Evolutionary conservation across 2,888 invertebrate genomes (phyloP).

Genomic region (Spisula solida): DNA sequence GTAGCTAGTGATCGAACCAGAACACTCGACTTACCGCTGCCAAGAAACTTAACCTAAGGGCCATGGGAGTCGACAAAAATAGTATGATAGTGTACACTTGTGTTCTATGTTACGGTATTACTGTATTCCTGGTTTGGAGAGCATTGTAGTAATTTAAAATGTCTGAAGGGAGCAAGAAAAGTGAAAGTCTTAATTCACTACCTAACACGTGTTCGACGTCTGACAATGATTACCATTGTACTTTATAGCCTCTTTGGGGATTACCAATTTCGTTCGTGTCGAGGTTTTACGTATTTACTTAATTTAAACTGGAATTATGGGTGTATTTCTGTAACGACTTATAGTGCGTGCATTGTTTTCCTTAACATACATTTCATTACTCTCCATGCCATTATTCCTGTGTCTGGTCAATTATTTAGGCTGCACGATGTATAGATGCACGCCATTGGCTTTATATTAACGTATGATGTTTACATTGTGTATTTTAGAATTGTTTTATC

Average conservation of each 20-base stretch:
- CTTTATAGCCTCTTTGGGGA: not conserved
- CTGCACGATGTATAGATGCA: not conserved
- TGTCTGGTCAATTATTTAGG: not conserved
- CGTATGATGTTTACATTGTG: too few relatives aligned
- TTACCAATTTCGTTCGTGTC: not conserved
- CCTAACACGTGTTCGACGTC: not conserved
- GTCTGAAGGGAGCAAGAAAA: not conserved
- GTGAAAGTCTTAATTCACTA: not conserved
- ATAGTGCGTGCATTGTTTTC: conserved; percentile 8
- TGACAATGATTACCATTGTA: not conserved
- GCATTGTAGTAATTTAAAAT: not conserved
- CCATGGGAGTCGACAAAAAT: too few relatives aligned
- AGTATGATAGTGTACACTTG: too few relatives aligned
- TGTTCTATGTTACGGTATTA: not conserved
- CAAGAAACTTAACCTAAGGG: not conserved
- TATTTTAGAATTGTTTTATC: too few relatives aligned
- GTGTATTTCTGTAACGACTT: not conserved
- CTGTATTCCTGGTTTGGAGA: not conserved
- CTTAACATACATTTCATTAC: not conserved
- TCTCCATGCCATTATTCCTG: not conserved
- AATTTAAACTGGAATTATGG: not conserved
- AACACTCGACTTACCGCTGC: too few relatives aligned
- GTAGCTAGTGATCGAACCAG: too few relatives aligned
- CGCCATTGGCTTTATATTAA: not conserved
- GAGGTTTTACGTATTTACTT: conserved; percentile 5